A percentile compares a stretch with the other conserved stretches of the same genome.
Evolutionary conservation across 2,888 invertebrate species (phyloP).

Genomic region (Agrenia bidenticulata): DNA sequence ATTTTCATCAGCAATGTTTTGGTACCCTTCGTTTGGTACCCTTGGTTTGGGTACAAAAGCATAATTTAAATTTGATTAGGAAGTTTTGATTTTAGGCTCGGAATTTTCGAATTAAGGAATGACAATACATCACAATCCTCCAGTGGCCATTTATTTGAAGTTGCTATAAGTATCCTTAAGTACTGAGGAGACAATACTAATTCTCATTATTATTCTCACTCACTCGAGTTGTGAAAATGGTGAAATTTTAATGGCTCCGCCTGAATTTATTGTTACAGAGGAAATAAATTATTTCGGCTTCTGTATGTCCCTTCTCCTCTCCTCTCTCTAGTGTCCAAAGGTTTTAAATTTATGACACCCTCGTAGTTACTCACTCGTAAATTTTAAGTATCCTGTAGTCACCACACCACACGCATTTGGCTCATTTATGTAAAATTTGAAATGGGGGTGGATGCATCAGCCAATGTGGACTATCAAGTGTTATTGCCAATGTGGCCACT

Average conservation of each 20-base stretch:
- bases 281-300: conserved; percentile 16
- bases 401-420: background rate
- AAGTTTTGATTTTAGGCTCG: no score
- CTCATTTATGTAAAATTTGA: no score
- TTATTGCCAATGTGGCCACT: no score
- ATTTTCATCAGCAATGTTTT: no score
- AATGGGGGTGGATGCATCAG: no score
- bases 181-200: conserved; percentile 9
- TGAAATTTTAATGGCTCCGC: conserved; percentile 37
- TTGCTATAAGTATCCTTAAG: no score
- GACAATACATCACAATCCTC: no score
- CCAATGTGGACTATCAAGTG: no score
- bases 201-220: conserved; percentile 31
- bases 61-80: no score
- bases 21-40: no score
- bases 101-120: no score
- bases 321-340: conserved; percentile 26
- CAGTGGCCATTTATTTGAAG: background rate
- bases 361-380: conserved; percentile 13
- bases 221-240: conserved; percentile 1
- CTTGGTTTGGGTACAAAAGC: no score
- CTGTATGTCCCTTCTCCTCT: conserved; percentile 14
- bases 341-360: conserved; percentile 20
- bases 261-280: conserved; percentile 34
- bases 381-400: conserved; percentile 12